Evolutionary conservation across 1,140 invertebrate species (phyloP), one percentile per base, ranked within the genome.

Genomic region (Antheraea pernyi): DNA sequence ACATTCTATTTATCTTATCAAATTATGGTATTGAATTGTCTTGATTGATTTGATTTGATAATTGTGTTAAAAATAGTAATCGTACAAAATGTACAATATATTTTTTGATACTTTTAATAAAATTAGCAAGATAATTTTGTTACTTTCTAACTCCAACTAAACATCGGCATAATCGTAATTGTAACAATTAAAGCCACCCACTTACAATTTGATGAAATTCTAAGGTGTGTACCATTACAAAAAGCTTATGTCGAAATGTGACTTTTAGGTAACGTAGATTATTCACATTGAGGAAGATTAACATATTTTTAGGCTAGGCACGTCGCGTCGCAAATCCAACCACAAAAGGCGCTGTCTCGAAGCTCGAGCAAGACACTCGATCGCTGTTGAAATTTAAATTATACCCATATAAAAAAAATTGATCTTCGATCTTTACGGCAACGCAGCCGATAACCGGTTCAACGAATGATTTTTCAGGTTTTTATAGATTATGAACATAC

Each of bases 271-370:
- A 76, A 78, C 48, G 39, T 46, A 19, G 39, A 65, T 65, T 42
- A 65, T 65, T 65, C 39, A 16, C 42, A 65, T 65, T 65, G 18
- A 65, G 63, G 66, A 65, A 79, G 71, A 85, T 81, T 77, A 80
- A 71, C 75, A 78, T 82, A 78, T 76, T 75, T 75, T 82, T 77
- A 77, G 73, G 69, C 76, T 71, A 73, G 75, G 74, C 73, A 68
- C 65, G 69, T 69, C 66, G 58, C 71, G 61, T 72, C 48, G 67
- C 72, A 63, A 77, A 72, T 75, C 59, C 39, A 48, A 42, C 53
- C 68, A 65, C 68, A 46, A 67, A 69, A 59, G 60, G 16, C 16
- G 60, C 46, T 53, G 46, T 53, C 46, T 53, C 46, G 16, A 53
- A 13, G 46, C 9, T 53, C 46, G 46, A 53, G 46, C 46, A 53